phyloP scores from a whole-genome alignment of 2,888 invertebrate genomes.

The Acleris holmiana region DNA sequence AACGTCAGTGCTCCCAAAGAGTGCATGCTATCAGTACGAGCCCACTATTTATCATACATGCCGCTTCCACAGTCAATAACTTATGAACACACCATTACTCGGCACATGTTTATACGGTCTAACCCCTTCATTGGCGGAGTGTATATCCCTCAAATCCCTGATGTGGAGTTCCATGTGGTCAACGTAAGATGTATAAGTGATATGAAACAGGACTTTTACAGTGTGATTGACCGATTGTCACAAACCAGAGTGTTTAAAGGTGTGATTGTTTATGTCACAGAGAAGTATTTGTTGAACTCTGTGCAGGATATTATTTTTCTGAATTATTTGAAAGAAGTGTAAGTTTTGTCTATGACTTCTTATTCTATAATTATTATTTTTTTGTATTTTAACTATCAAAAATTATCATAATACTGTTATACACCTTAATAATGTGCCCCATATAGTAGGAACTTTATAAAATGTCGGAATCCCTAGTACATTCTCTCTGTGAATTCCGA shows the following conservation, averaged over 20 bases:
- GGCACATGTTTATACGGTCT: slow-evolving; percentile 46
- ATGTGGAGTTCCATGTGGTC: slow-evolving; percentile 66
- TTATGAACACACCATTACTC: slow-evolving; percentile 52
- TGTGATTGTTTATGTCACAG: slow-evolving; percentile 71
- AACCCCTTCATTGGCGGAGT: slow-evolving; percentile 66
- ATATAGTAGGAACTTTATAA: no score
- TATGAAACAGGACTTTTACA: slow-evolving; percentile 56
- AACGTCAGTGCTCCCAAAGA: slow-evolving; percentile 63
- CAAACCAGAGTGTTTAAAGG: slow-evolving; percentile 66
- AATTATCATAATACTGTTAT: no score
- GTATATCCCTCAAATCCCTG: slow-evolving; percentile 68
- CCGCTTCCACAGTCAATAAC: slow-evolving; percentile 63
- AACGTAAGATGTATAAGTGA: slow-evolving; percentile 57
- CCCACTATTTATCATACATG: slow-evolving; percentile 61
- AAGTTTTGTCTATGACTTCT: slow-evolving; percentile 51
- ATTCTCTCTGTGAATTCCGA: no score
- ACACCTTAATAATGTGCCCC: no score
- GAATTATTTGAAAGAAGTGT: slow-evolving; percentile 69
- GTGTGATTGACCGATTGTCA: slow-evolving; percentile 56
- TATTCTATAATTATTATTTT: background rate
- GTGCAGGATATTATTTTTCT: slow-evolving; percentile 70
- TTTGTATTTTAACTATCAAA: no score
- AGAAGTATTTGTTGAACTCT: slow-evolving; percentile 66
- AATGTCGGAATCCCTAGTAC: no score
- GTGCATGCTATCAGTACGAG: slow-evolving; percentile 64